phyloP scores from a whole-genome alignment of 2,888 invertebrate genomes.

The Atherix ibis region DNA sequence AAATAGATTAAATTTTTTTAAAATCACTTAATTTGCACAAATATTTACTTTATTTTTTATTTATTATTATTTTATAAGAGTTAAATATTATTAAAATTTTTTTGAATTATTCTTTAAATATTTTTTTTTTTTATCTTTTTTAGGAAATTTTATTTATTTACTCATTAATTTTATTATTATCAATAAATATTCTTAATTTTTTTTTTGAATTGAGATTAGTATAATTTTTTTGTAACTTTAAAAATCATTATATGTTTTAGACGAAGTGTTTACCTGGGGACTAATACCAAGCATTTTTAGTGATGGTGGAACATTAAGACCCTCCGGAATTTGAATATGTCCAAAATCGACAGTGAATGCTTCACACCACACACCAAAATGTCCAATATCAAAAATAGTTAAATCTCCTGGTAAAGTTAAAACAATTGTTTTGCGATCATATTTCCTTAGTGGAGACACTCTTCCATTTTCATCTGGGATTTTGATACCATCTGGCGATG shows the following conservation, averaged over 20 bases:
- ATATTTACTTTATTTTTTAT: too few species aligned
- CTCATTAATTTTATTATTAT: background rate
- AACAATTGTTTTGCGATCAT: constrained; percentile 77
- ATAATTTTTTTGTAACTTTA: background rate
- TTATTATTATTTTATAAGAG: too few species aligned
- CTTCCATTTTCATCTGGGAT: constrained; percentile 88
- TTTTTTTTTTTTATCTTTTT: background rate
- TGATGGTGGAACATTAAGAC: constrained; percentile 73
- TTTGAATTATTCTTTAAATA: background rate
- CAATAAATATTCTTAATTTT: background rate
- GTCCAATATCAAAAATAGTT: constrained; percentile 82
- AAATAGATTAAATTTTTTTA: too few species aligned
- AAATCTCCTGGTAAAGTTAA: constrained; percentile 76
- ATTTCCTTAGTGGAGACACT: constrained; percentile 57
- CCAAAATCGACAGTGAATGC: constrained; percentile 88
- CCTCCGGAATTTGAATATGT: constrained; percentile 59
- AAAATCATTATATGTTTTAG: background rate
- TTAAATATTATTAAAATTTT: background rate
- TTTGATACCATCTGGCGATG: constrained; percentile 66
- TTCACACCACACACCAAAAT: constrained; percentile 88
- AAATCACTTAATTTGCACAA: too few species aligned
- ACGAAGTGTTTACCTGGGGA: constrained; percentile 62
- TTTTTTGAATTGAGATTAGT: too few species aligned
- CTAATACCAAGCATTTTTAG: constrained; percentile 86
- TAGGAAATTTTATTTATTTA: background rate